Evolutionary conservation across 2,113 vertebrate genomes (phyloP).

Genomic region (Hemibagrus wyckioides): DNA sequence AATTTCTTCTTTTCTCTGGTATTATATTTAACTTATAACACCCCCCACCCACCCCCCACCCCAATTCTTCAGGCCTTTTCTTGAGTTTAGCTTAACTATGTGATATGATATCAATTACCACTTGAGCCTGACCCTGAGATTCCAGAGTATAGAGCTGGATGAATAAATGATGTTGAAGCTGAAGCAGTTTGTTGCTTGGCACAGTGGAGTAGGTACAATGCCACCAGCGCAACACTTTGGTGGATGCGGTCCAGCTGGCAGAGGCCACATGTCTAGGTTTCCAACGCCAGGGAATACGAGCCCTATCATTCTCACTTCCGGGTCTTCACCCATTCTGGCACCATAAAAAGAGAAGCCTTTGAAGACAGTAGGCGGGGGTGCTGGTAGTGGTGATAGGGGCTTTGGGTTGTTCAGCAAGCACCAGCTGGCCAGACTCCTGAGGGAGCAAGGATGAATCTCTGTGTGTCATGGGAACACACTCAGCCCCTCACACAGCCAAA

Average conservation of each 20-base stretch:
- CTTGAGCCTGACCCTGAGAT: background rate
- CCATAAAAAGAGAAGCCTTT: slow-evolving; percentile 4
- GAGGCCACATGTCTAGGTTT: background rate
- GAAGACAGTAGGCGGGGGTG: background rate
- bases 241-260: background rate
- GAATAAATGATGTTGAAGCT: background rate
- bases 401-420: background rate
- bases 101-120: background rate
- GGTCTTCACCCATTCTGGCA: slow-evolving; percentile 10
- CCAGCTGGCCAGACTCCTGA: slow-evolving; percentile 4
- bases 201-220: background rate
- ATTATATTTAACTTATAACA: too few species aligned
- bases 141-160: background rate
- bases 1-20: background rate
- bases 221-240: background rate
- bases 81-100: background rate
- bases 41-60: too few species aligned
- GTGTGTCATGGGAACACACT: background rate
- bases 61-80: too few species aligned
- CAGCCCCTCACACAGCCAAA: background rate
- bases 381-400: background rate
- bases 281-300: background rate
- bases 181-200: background rate
- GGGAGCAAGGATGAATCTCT: slow-evolving; percentile 2
- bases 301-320: background rate